A percentile compares a stretch with the other conserved stretches of the same genome.
Evolutionary conservation across 2,113 vertebrate genomes (phyloP).

Genomic region (Hiodon alosoides): DNA sequence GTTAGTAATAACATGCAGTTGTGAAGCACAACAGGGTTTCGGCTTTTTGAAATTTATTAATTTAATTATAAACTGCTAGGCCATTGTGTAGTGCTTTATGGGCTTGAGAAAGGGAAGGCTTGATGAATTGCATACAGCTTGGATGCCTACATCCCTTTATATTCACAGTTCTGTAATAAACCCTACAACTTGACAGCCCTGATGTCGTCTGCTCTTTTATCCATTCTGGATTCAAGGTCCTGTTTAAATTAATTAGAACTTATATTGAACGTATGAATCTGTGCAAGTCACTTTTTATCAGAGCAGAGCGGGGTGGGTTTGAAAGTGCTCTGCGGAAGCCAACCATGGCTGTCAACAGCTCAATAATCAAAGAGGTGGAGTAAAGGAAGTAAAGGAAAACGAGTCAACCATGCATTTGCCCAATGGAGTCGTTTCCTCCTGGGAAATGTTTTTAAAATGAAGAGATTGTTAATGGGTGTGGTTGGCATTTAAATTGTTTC

Average conservation of each 20-base stretch:
- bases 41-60: conserved; percentile 59
- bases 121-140: conserved; percentile 52
- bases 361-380: not conserved
- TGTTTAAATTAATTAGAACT: conserved; percentile 35
- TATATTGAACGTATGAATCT: conserved; percentile 38
- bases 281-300: conserved; percentile 40
- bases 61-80: conserved; percentile 70
- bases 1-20: conserved; percentile 69
- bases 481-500: too few relatives aligned
- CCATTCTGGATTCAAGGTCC: conserved; percentile 25
- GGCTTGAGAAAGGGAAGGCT: conserved; percentile 70
- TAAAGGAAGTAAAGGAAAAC: not conserved
- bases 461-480: too few relatives aligned
- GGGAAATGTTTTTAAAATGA: too few relatives aligned
- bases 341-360: not conserved
- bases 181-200: conserved; percentile 63
- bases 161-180: conserved; percentile 93
- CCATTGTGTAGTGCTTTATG: conserved; percentile 68
- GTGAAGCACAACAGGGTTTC: conserved; percentile 73
- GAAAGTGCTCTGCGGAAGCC: not conserved
- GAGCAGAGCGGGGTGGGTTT: not conserved
- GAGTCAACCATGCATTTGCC: not conserved
- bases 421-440: too few relatives aligned
- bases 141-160: conserved; percentile 77
- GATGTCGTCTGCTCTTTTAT: conserved; percentile 37